A percentile compares a stretch with the other conserved stretches of the same genome.
Evolutionary conservation across 2,888 invertebrate genomes (phyloP).

Genomic region (Ophioninae sp.): DNA sequence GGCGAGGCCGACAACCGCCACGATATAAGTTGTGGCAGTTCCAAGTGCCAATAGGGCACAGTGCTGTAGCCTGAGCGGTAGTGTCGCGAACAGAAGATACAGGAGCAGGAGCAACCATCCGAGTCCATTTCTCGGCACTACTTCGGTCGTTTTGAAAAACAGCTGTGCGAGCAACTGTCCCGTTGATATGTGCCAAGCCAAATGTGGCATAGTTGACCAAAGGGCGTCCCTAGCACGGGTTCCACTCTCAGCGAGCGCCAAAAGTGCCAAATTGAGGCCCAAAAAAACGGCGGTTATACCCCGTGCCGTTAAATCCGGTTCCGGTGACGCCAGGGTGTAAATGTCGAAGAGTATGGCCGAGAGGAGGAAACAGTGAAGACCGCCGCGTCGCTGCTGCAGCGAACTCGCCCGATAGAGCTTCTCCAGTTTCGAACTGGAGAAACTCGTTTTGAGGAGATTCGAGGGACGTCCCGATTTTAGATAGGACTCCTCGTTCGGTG

Average conservation of each 20-base stretch:
- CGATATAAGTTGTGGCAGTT: slow-evolving; percentile 85
- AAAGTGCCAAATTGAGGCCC: slow-evolving; percentile 76
- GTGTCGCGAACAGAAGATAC: slow-evolving; percentile 88
- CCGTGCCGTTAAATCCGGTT: slow-evolving; percentile 73
- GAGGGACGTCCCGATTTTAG: slow-evolving; percentile 78
- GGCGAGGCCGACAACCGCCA: slow-evolving; percentile 83
- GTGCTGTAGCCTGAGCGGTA: slow-evolving; percentile 86
- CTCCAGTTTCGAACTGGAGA: slow-evolving; percentile 86
- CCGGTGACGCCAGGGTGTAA: slow-evolving; percentile 84
- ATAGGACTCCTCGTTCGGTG: slow-evolving; percentile 80
- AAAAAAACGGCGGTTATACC: slow-evolving; percentile 77
- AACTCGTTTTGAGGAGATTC: slow-evolving; percentile 81
- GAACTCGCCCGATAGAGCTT: slow-evolving; percentile 88
- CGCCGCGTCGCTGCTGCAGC: slow-evolving; percentile 87
- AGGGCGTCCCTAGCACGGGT: slow-evolving; percentile 77
- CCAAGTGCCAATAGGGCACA: slow-evolving; percentile 84
- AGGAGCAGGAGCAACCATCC: slow-evolving; percentile 88
- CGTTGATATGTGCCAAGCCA: slow-evolving; percentile 86
- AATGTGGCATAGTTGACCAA: slow-evolving; percentile 85
- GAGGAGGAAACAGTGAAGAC: slow-evolving; percentile 86
- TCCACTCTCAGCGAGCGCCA: slow-evolving; percentile 77
- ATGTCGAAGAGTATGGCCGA: slow-evolving; percentile 86
- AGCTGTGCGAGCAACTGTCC: slow-evolving; percentile 85
- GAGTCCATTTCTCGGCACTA: slow-evolving; percentile 85
- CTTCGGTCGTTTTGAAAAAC: slow-evolving; percentile 84